These are phyloP conservation scores for Malurus splendens DNA, from an alignment of 2,797 vertebrate species.

Conservation along the genomic window DNA sequence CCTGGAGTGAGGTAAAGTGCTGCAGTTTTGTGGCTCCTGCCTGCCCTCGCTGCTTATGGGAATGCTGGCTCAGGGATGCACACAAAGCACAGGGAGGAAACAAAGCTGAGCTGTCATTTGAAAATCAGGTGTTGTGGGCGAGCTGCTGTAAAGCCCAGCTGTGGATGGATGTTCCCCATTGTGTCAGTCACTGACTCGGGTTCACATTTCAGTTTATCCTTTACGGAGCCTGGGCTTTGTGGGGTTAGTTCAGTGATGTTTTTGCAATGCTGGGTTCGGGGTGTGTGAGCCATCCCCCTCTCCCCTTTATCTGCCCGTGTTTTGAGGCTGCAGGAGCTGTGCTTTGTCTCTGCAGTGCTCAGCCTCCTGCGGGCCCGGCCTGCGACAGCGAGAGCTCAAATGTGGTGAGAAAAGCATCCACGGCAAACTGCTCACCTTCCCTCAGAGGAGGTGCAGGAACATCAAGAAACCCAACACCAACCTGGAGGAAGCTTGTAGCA, in stretches of 20 bases:
- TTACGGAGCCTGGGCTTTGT: accelerated
- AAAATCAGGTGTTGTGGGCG: background rate
- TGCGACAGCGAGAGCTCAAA: constrained; percentile 82
- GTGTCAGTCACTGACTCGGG: background rate
- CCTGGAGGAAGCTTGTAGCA: constrained; percentile 84
- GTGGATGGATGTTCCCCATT: background rate
- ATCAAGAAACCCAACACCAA: constrained; percentile 77
- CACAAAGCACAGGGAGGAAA: background rate
- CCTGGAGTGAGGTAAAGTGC: constrained; percentile 88
- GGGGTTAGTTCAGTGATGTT: background rate
- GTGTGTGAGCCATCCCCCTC: background rate
- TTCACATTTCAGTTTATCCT: background rate
- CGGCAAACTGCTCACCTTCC: constrained; percentile 82
- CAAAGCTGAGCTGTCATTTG: background rate
- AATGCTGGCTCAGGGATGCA: background rate
- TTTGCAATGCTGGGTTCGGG: background rate
- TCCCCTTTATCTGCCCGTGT: background rate
- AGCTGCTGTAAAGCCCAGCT: background rate
- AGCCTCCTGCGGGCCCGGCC: constrained; percentile 81
- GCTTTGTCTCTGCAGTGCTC: constrained; percentile 77
- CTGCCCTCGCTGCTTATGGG: background rate
- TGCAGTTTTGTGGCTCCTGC: background rate
- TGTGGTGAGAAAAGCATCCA: constrained; percentile 83
- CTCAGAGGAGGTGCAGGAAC: constrained; percentile 85
- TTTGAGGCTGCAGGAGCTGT: background rate